Evolutionary conservation across 2,113 vertebrate species (phyloP).

Genomic region (Protobothrops flavoviridis): DNA sequence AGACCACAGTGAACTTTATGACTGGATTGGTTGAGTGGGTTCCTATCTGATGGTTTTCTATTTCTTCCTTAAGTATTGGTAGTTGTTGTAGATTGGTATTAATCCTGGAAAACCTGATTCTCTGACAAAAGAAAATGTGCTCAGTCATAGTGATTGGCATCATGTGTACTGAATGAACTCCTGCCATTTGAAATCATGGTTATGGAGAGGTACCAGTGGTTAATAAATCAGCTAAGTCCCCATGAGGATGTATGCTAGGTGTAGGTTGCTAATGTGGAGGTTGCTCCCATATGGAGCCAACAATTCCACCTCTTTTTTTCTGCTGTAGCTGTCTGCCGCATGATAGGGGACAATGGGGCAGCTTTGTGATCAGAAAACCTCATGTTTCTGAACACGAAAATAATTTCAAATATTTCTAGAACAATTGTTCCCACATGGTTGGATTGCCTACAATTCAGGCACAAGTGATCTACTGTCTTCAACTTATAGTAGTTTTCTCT

Average conservation of each 20-base stretch:
- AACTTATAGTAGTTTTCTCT: neutral
- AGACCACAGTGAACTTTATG: neutral
- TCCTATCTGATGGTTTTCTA: neutral
- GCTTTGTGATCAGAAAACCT: neutral
- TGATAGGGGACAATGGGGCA: neutral
- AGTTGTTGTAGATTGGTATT: neutral
- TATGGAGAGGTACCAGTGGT: neutral
- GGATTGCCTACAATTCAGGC: neutral
- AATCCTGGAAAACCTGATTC: neutral
- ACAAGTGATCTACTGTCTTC: neutral
- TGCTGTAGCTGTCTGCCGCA: neutral
- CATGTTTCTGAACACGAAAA: neutral
- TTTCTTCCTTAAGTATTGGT: neutral
- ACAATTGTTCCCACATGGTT: neutral
- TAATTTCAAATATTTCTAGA: neutral
- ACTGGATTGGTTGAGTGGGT: neutral
- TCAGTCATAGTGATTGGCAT: neutral
- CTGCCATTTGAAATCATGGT: neutral
- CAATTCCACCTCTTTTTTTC: neutral
- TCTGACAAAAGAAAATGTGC: neutral
- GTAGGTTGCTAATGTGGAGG: neutral
- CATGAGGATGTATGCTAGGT: neutral
- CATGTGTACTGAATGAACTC: neutral
- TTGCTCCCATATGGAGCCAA: neutral
- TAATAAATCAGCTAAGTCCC: neutral